phyloP scores from a whole-genome alignment of 2,113 vertebrate species.

The Cnemophilus loriae region DNA sequence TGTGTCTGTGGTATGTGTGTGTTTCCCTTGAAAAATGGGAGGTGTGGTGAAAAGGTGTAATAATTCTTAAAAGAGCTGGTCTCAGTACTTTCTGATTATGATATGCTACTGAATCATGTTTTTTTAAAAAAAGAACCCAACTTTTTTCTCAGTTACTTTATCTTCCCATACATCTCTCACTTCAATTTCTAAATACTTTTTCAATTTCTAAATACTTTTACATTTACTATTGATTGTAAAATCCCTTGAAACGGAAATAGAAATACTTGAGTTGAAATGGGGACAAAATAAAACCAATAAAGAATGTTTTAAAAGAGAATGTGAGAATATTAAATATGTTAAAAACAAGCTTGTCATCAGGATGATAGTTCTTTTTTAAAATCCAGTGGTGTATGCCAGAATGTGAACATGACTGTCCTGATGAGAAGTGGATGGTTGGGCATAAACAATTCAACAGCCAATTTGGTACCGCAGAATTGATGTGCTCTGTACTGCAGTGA shows the following conservation, averaged over 20 bases:
- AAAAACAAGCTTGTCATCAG: conserved; percentile 43
- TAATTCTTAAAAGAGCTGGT: conserved; percentile 80
- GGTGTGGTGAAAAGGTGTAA: conserved; percentile 71
- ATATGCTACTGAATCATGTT: conserved; percentile 47
- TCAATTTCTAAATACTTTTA: conserved; percentile 36
- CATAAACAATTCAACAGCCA: background rate
- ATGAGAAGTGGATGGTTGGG: background rate
- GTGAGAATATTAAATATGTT: conserved; percentile 58
- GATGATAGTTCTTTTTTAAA: background rate
- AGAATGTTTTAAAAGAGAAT: conserved; percentile 61
- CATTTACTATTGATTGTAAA: conserved; percentile 56
- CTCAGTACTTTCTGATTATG: conserved; percentile 74
- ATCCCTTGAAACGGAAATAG: conserved; percentile 59
- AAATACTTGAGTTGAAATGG: conserved; percentile 58
- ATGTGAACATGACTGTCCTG: conserved; percentile 66
- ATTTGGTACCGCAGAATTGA: background rate
- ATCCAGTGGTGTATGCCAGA: conserved; percentile 49
- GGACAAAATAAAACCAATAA: conserved; percentile 49
- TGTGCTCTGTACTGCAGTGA: background rate
- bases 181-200: conserved; percentile 47
- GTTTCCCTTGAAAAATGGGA: conserved; percentile 67
- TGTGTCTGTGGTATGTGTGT: conserved; percentile 71
- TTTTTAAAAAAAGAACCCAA: background rate
- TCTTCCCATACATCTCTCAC: conserved; percentile 53
- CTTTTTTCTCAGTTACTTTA: conserved; percentile 43